Conservation (phyloP, 2,113 vertebrate species). For the Austrofundulus limnaeus region DNA sequence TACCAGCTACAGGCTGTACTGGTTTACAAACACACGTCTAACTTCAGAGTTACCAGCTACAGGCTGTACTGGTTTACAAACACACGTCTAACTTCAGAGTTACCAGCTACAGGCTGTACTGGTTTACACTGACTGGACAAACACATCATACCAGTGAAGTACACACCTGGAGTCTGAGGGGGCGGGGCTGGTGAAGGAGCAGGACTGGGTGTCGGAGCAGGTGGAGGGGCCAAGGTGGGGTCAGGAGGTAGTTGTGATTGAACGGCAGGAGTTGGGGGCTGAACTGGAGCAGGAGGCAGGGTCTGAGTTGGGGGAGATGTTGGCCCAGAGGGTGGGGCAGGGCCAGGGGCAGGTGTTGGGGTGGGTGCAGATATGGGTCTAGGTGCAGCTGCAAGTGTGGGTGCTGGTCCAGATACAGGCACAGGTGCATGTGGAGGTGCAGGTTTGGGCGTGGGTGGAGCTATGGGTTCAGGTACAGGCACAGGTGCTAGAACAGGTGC, state of each 20-base stretch:
- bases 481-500: not conserved
- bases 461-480: not conserved
- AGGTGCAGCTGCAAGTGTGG: not conserved
- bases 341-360: not conserved
- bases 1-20: slow-evolving; percentile 4
- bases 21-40: not conserved
- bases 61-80: too few relatives aligned
- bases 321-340: not conserved
- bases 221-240: not conserved
- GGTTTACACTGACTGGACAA: not conserved
- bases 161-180: slow-evolving; percentile 67
- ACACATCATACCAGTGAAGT: slow-evolving; percentile 16
- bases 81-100: not conserved
- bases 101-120: slow-evolving; percentile 1
- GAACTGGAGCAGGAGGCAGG: not conserved
- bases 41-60: not conserved
- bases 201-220: slow-evolving; percentile 1
- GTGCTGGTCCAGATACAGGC: not conserved
- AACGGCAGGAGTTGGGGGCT: slow-evolving; percentile 2
- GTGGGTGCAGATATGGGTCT: not conserved
- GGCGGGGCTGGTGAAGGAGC: slow-evolving; percentile 31
- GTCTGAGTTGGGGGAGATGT: slow-evolving; percentile 1
- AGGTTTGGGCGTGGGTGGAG: not conserved
- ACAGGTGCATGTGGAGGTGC: not conserved
- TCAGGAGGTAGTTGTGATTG: slow-evolving; percentile 10